Evolutionary conservation across 2,113 vertebrate genomes (phyloP), one percentile per base, ranked within the genome.

Genomic region (Pimephales promelas): DNA sequence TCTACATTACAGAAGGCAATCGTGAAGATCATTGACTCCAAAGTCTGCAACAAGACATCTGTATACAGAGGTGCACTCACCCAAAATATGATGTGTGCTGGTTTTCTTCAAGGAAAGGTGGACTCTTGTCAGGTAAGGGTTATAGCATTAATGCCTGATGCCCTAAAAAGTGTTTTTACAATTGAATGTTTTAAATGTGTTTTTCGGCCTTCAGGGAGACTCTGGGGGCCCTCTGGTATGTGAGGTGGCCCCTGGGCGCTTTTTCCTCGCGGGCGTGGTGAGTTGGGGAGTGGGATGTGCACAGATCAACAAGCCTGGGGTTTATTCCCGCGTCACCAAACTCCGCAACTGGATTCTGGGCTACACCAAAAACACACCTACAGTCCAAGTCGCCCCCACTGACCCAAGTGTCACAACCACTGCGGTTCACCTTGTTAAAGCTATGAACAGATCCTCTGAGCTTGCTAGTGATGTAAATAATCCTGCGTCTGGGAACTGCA

Each of bases 201-300:
- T n/a, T 89, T 40, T 40, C 88, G 26, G 2, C 36, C 28, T 85
- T 10, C 91, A 99, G 98, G 98, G 98, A 0, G 98, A 99, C 90
- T 99, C 98, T 0, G 98, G 98, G 8, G 98, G 98, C 0, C 97
- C 98, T 11, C 86, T 99, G 86, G 97, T 97, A 83, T 99, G 97
- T 5, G 93, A 98, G 81, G 96, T 95, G 81, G 92, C 95, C 10
- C 94, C 97, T 0, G 97, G 97, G 1, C 95, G 92, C 88, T 99
- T 97, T 86, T 98, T 99, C 88, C 89, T 99, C 76, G 96, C 96
- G 0, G 97, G 98, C 64, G 95, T 99, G 0, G 97, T 99, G 91
- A 99, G 98, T 73, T 99, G 98, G 98, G 98, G 98, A 0, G 92
- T 96, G 0, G 97, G 97, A 43, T 99, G 98, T 22, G 98, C 95